Conservation (phyloP, 2,113 vertebrate genomes). For the Chaenogobius annularis region DNA sequence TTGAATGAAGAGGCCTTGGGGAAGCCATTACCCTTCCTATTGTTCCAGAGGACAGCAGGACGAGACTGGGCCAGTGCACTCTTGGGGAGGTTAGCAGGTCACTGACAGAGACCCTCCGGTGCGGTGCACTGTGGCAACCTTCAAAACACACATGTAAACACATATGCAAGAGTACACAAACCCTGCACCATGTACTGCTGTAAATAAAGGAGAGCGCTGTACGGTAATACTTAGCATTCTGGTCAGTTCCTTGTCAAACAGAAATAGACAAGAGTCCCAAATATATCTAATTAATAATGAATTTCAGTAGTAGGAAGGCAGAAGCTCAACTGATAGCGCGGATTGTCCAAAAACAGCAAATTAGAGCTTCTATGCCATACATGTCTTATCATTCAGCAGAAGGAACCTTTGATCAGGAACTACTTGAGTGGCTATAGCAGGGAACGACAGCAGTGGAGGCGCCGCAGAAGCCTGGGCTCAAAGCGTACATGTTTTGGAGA, state of each 20-base stretch:
- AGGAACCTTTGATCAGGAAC: no score
- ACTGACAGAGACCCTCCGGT: slow-evolving; percentile 61
- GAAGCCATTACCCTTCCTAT: slow-evolving; percentile 82
- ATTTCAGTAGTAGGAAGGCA: no score
- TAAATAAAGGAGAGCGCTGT: slow-evolving; percentile 34
- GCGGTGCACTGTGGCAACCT: slow-evolving; percentile 17
- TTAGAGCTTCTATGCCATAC: no score
- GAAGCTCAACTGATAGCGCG: no score
- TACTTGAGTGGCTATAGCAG: no score
- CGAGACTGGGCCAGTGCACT: slow-evolving; percentile 59
- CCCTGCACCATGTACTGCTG: slow-evolving; percentile 15
- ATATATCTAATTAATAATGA: neutral
- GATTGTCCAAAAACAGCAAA: no score
- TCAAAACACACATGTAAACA: slow-evolving; percentile 35
- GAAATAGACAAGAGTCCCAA: neutral
- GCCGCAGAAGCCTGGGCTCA: no score
- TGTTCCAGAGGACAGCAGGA: slow-evolving; percentile 78
- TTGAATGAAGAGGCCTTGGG: slow-evolving; percentile 78
- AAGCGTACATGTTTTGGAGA: no score
- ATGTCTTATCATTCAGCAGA: no score
- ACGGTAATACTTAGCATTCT: neutral
- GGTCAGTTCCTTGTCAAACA: neutral
- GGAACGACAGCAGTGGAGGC: no score
- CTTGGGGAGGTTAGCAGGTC: slow-evolving; percentile 61
- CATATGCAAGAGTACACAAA: slow-evolving; percentile 14